Base-by-base conservation (phyloP, 92 coral and sea anemone genomes). In the Desmophyllum pertusum region DNA sequence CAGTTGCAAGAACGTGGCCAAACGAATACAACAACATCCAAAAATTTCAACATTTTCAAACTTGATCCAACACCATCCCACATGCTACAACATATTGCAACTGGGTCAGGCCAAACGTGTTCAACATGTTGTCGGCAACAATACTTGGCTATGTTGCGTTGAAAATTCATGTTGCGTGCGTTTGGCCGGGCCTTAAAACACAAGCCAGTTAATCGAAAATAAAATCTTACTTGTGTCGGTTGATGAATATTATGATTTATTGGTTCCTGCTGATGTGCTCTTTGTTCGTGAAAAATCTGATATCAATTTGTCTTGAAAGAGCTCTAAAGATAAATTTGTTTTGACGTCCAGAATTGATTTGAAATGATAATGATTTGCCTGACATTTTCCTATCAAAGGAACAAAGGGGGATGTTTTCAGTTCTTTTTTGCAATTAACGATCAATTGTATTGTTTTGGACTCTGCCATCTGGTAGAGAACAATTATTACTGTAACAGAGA, bases 321-420 rank as follows among this genome's bases (percentile, higher is more conserved):
- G 8, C 27, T 59, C 65, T 25, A 59, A 59, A 17, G 17, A 23
- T 59, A 25, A 59, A 27, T 59, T 59, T 59, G 65, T 2, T 33
- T 59, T 59, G 35, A 15, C 33, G 65, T 59, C 65, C 65, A 59
- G n/a, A n/a, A n/a, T n/a, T n/a, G n/a, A 59, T 59, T 59, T 59
- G 33, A n/a, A n/a, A n/a, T 59, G 65, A 57, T 57, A 57, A 1
- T 25, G 15, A 25, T 59, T 59, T 25, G 0, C 30, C 27, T 59
- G 53, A 8, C 65, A 8, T 23, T 59, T 59, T 59, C 33, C 9
- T 59, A 11, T 15, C 25, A 27, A 59, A 59, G 65, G 1, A 15
- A 59, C 65, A 25, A 25, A 25, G 64, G 15, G 63, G 4, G 61
- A 19, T 9, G 19, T 53, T 21, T 48, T 13, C 53, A n/a, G n/a